Evolutionary conservation across 2,888 invertebrate genomes (phyloP), one percentile per base, ranked within the genome.

Genomic region (Athetis lepigone): DNA sequence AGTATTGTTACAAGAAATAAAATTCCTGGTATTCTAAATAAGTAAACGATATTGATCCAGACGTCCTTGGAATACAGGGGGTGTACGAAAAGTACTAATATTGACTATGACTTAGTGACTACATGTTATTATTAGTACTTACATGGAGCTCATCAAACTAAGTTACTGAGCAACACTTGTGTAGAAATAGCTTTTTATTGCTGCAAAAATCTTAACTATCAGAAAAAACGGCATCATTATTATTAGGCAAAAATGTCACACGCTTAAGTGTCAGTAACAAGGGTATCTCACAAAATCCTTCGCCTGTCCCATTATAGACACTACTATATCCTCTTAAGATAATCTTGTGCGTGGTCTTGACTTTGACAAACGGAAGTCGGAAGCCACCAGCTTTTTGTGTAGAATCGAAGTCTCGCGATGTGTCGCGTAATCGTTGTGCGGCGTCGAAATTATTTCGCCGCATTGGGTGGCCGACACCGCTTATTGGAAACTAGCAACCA

Each of bases 351-450:
- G 43, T 58, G 70, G 16, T 42, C 29, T 37, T 42, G 71, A 72
- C 72, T 72, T 66, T 72, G 71, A 72, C 54, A 55, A 62, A 72
- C 51, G 42, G 39, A 45, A 43, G 19, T 47, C 49, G 33, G 49
- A 54, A n/a, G 42, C 23, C 61, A 23, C 36, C 49, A 37, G 49
- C 16, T 25, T 40, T 40, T 36, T 63, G 39, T 27, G 18, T 29
- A 29, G 11, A 11, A 29, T 8, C 29, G 23, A 23, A 29, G 1
- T 60, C 43, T 36, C 29, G 11, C 29, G 9, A 29, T 29, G 29
- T 1, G 29, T 5, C 9, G 29, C 3, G 29, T 2, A 8, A 5
- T 27, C 11, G 29, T 11, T 11, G 2, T 11, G 29, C 9, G 11
- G n/a, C n/a, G n/a, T n/a, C n/a, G n/a, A n/a, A n/a, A n/a, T n/a